Base-by-base conservation (phyloP, 2,797 vertebrate genomes). In the Sebastes goodei region DNA sequence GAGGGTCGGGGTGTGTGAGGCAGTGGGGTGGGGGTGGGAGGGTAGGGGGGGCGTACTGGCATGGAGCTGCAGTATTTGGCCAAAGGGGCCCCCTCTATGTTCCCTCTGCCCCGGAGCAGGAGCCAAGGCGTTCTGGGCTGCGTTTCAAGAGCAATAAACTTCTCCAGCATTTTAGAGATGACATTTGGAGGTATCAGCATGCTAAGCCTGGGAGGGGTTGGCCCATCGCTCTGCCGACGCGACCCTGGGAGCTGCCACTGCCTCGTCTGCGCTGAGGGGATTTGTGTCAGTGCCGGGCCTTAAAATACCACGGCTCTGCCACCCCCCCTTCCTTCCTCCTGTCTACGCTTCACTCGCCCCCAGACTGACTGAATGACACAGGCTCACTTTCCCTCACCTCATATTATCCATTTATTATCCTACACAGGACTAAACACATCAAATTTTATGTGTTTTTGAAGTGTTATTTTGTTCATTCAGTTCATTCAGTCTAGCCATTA, bases 111-210 rank as follows among this genome's bases (percentile, higher is more conserved):
- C 90, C 15, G 76, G 81, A 91, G 89, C 87, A 92, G 85, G 70
- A 94, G 93, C 89, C 89, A 91, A 91, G 89, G 88, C 89, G 56
- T 94, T 93, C 93, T 93, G 92, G 94, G 91, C 93, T 77, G 83
- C 7, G 73, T 88, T 95, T 94, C 94, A 94, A 91, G 83, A 93
- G 92, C 92, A 95, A 94, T 94, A 94, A 92, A 95, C 93, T 91
- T 94, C 90, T 88, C 90, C 89, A 86, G 86, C 92, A 85, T 95
- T 93, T 93, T 86, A 84, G 88, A 91, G 90, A 92, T 94, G 93
- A 94, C 94, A 95, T 95, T 95, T 94, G 87, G 90, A 92, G 91
- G 94, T 93, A 94, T 94, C 92, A 90, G 93, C 92, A 91, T 86
- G 93, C 88, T 89, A 86, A 93, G 88, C 86, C 90, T 78, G 89